phyloP scores from a whole-genome alignment of 2,113 vertebrate species.

The Psittacara wagleri region DNA sequence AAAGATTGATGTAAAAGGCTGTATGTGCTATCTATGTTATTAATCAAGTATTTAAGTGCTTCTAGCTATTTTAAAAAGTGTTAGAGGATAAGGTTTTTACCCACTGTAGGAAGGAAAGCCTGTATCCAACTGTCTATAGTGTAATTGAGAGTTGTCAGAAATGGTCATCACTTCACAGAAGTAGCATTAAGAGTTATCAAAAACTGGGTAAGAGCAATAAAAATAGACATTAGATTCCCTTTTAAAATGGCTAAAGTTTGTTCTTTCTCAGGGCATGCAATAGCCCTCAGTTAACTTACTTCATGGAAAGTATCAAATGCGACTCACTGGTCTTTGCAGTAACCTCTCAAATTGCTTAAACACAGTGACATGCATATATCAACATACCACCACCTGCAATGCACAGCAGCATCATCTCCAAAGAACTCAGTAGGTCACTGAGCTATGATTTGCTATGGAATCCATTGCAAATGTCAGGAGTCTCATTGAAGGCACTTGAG shows the following conservation, averaged over 20 bases:
- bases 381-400: background rate
- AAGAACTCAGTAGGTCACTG: background rate
- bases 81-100: background rate
- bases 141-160: background rate
- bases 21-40: background rate
- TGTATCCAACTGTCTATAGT: background rate
- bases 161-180: rapidly evolving
- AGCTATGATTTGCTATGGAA: background rate
- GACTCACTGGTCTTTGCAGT: background rate
- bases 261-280: background rate
- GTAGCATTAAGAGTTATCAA: background rate
- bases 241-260: background rate
- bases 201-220: background rate
- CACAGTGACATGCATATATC: background rate
- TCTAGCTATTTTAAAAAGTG: background rate
- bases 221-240: background rate
- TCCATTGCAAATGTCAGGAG: background rate
- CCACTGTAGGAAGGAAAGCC: background rate
- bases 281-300: background rate
- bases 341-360: background rate
- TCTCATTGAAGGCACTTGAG: background rate
- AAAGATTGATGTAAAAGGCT: background rate
- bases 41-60: background rate
- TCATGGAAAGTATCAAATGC: background rate
- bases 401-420: background rate